phyloP scores from a whole-genome alignment of 64 coral and sea anemone genomes.

The Acropora tenuis region DNA sequence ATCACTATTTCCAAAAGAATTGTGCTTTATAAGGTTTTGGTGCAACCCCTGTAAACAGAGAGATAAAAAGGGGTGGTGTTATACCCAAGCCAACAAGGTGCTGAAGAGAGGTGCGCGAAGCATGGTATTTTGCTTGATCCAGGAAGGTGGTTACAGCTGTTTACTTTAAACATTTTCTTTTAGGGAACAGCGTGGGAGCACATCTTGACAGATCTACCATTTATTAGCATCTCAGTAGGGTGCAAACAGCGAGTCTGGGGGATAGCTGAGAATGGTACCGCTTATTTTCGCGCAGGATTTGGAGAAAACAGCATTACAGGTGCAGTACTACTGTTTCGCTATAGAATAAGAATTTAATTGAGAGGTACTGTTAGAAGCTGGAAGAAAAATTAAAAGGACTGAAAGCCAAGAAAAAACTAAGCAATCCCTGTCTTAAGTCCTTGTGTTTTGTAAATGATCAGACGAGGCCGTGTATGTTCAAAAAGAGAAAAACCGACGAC shows the following conservation, averaged over 20 bases:
- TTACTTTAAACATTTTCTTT: background rate
- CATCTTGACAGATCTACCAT: slow-evolving; percentile 81
- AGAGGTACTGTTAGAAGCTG: no score
- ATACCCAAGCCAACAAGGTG: no score
- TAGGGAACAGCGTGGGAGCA: slow-evolving; percentile 92
- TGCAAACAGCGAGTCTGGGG: slow-evolving; percentile 81
- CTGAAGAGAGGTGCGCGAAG: no score
- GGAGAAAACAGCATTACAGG: slow-evolving; percentile 81
- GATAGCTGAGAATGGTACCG: slow-evolving; percentile 81
- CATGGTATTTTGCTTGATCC: background rate
- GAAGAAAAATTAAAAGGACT: no score
- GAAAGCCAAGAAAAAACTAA: background rate
- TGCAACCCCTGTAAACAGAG: no score
- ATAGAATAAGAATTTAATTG: no score
- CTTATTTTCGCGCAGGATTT: slow-evolving; percentile 88
- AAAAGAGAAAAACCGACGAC: no score
- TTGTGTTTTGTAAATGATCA: background rate
- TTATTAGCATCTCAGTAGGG: slow-evolving; percentile 91
- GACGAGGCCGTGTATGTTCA: no score
- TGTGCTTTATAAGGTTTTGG: no score
- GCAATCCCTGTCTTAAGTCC: background rate
- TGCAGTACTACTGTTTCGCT: background rate
- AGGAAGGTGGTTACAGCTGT: no score
- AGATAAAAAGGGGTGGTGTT: no score
- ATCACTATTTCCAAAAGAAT: no score